phyloP scores from a whole-genome alignment of 1,140 invertebrate genomes.

The Metopolophium dirhodum region DNA sequence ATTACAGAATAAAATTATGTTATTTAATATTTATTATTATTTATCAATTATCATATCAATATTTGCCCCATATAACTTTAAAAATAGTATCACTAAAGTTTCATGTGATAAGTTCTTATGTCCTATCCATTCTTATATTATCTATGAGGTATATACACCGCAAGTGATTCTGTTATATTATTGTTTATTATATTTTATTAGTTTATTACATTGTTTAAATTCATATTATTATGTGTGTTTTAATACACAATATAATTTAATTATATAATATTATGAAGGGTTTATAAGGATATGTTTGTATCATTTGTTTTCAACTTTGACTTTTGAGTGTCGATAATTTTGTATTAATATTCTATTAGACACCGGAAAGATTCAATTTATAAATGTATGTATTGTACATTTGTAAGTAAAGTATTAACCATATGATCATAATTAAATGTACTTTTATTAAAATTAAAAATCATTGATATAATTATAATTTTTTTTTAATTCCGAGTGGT shows the following conservation, averaged over 20 bases:
- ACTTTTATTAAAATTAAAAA: background rate
- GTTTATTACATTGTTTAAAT: background rate
- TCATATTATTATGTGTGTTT: background rate
- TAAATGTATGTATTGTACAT: background rate
- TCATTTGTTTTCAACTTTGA: no score
- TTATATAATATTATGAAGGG: background rate
- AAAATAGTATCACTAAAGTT: no score
- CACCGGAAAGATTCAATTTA: background rate
- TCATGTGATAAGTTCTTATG: no score
- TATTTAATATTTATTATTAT: no score
- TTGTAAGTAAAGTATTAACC: background rate
- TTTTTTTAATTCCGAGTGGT: background rate
- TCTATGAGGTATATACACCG: no score
- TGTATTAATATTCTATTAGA: background rate
- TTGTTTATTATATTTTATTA: background rate
- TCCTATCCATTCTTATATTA: no score
- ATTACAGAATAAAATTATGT: no score
- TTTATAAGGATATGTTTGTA: background rate
- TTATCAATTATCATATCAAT: no score
- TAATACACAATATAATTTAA: no score
- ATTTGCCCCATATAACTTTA: no score
- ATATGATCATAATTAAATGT: background rate
- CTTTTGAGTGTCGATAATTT: background rate
- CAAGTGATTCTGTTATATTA: slow-evolving; percentile 3
- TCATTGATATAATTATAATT: background rate